These are phyloP conservation scores for Gymnothorax reevesii DNA, from an alignment of 2,797 vertebrate species.

Conservation along the genomic window DNA sequence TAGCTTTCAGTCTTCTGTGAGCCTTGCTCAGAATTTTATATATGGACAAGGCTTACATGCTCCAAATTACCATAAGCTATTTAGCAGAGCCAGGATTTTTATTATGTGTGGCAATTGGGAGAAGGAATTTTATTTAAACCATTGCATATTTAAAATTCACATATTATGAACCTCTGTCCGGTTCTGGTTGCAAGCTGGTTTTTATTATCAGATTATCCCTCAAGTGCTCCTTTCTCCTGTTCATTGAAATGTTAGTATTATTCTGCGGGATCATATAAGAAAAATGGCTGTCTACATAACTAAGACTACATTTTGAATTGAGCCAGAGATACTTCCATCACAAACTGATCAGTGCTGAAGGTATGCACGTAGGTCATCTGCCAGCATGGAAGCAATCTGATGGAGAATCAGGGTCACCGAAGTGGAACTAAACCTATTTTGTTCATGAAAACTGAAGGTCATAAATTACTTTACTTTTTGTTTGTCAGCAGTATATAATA, in stretches of 20 bases:
- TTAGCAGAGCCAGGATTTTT: not conserved
- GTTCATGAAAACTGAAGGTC: not conserved
- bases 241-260: not conserved
- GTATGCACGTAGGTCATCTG: not conserved
- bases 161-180: no score
- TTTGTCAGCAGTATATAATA: not conserved
- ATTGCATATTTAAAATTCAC: no score
- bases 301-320: not conserved
- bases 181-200: not conserved
- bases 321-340: not conserved
- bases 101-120: not conserved
- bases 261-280: not conserved
- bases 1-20: not conserved
- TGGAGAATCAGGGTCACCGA: not conserved
- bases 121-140: not conserved
- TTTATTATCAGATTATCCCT: not conserved
- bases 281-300: not conserved
- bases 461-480: not conserved
- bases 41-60: not conserved
- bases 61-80: not conserved
- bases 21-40: slow-evolving; percentile 9
- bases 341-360: not conserved
- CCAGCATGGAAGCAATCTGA: not conserved
- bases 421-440: not conserved
- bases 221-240: not conserved